Evolutionary conservation across 2,797 vertebrate genomes (phyloP).

Genomic region (Cheirogaleus major): DNA sequence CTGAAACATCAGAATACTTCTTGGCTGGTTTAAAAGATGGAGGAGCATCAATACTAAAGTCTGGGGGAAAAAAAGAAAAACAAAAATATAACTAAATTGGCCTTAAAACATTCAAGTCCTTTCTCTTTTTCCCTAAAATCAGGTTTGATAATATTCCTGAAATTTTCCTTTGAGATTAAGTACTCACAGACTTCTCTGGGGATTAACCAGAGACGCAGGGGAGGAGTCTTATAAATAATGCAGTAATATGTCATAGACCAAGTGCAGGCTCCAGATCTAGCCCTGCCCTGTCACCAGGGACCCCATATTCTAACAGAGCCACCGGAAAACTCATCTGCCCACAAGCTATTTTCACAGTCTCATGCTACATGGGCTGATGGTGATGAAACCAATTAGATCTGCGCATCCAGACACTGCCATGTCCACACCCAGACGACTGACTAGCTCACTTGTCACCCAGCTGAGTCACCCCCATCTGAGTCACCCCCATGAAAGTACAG

Average conservation of each 20-base stretch:
- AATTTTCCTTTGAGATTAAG: neutral
- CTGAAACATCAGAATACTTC: conserved; percentile 99
- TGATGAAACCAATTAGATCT: conserved; percentile 26
- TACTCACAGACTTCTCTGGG: neutral
- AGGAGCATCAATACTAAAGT: conserved; percentile 96
- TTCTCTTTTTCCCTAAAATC: conserved; percentile 4
- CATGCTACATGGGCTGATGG: neutral
- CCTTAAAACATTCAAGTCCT: neutral
- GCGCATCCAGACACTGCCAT: neutral
- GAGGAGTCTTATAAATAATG: neutral
- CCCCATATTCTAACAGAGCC: neutral
- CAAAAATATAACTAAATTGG: neutral
- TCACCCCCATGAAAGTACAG: conserved; percentile 17
- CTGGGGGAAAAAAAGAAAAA: conserved; percentile 80
- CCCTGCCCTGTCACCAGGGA: neutral
- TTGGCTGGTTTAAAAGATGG: conserved; percentile 97
- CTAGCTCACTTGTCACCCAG: neutral
- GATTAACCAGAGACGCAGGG: neutral
- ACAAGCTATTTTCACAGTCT: neutral
- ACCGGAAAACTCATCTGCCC: neutral
- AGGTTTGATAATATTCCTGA: neutral
- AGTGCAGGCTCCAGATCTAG: neutral
- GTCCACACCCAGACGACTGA: conserved; percentile 58
- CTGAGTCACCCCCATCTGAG: conserved; percentile 64
- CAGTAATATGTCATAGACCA: neutral